Conservation (phyloP, 2,888 invertebrate genomes). For the Cerastis rubricosa region DNA sequence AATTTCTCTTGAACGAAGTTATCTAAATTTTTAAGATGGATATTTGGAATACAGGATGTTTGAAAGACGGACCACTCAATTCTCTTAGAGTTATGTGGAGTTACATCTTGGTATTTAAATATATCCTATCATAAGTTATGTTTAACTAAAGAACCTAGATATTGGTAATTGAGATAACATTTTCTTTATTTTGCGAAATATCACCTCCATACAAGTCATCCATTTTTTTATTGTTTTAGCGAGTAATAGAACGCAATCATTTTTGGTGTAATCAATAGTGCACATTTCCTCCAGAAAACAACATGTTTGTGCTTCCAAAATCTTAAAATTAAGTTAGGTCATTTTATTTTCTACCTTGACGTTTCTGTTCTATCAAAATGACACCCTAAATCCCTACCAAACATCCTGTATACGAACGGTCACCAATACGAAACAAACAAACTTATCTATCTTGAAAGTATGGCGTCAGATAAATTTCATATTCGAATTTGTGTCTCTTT, state of each 20-base stretch:
- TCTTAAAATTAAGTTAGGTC: neutral
- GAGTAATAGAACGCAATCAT: neutral
- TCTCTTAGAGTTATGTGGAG: neutral
- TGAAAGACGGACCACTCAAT: neutral
- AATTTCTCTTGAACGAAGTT: neutral
- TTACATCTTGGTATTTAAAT: neutral
- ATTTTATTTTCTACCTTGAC: neutral
- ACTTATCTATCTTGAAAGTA: conserved; percentile 21
- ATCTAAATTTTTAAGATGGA: neutral
- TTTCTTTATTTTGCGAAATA: neutral
- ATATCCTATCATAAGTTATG: no score
- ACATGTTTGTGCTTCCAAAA: neutral
- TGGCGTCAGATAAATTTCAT: conserved; percentile 17
- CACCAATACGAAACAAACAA: neutral
- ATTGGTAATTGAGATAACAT: neutral
- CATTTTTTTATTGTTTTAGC: neutral
- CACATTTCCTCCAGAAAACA: neutral
- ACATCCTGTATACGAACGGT: neutral
- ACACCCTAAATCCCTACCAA: neutral
- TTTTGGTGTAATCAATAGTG: neutral
- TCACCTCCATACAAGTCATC: neutral
- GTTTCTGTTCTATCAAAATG: neutral
- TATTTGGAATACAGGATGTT: neutral
- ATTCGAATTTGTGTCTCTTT: conserved; percentile 21
- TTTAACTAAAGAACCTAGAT: neutral